A percentile compares a stretch with the other conserved stretches of the same genome.
Conservation (phyloP, 2,888 invertebrate species). For the Plagodis pulveraria region DNA sequence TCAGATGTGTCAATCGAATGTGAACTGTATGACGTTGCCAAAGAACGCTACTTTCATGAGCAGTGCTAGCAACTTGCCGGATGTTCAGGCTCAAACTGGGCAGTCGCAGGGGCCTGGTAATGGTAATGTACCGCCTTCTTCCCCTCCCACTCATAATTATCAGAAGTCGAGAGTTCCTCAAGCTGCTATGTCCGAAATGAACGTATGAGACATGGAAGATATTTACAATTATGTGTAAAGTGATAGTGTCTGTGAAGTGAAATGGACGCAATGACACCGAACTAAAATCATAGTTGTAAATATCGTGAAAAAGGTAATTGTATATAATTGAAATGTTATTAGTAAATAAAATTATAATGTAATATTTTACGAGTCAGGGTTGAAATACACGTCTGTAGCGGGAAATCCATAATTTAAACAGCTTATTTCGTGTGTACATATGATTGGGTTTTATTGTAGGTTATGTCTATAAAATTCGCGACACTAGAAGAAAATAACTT, state of each 20-base stretch:
- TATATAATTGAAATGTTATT: background rate
- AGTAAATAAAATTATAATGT: too few species aligned
- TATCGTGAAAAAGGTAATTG: background rate
- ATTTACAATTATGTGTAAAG: conserved; percentile 84
- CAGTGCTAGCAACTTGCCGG: conserved; percentile 74
- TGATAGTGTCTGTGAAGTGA: conserved; percentile 58
- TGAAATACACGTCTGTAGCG: too few species aligned
- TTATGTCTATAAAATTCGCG: too few species aligned
- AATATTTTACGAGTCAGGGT: too few species aligned
- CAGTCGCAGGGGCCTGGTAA: conserved; percentile 74
- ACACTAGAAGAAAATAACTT: too few species aligned
- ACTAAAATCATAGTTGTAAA: background rate
- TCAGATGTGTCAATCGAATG: conserved; percentile 72
- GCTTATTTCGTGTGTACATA: too few species aligned
- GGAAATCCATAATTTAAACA: too few species aligned
- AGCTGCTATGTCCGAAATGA: conserved; percentile 95
- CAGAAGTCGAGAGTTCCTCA: conserved; percentile 88
- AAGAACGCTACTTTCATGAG: conserved; percentile 84
- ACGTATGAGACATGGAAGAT: conserved; percentile 91
- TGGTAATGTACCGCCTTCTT: conserved; percentile 57
- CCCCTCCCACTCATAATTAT: conserved; percentile 73
- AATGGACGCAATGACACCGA: conserved; percentile 52
- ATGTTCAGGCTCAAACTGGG: conserved; percentile 80
- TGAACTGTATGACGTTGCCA: conserved; percentile 85
- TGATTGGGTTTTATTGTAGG: too few species aligned